Conservation (phyloP, 2,797 vertebrate species). For the Holocentrus rufus region DNA sequence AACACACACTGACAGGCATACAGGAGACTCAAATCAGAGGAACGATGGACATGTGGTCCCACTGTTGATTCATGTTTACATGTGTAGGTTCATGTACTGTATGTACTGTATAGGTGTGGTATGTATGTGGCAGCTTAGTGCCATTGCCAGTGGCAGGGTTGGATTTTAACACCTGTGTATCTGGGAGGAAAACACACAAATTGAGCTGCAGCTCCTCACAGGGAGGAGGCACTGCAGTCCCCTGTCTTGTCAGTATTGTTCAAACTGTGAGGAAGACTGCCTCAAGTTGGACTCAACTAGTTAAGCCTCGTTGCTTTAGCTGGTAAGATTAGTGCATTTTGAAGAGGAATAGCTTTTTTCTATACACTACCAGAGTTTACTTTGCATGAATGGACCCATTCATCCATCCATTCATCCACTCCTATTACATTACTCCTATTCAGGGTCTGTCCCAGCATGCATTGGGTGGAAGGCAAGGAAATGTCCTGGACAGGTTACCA, state of each 20-base stretch:
- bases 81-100: slow-evolving; percentile 2
- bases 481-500: too few species aligned
- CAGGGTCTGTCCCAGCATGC: too few species aligned
- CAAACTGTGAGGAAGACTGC: too few species aligned
- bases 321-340: too few species aligned
- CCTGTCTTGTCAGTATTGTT: too few species aligned
- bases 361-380: too few species aligned
- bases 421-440: too few species aligned
- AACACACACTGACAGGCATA: slow-evolving; percentile 39
- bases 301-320: not conserved
- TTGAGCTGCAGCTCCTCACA: not conserved
- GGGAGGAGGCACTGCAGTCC: not conserved
- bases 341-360: too few species aligned
- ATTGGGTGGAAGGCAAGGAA: too few species aligned
- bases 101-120: not conserved
- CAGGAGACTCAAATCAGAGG: slow-evolving; percentile 20
- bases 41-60: slow-evolving; percentile 22
- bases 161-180: not conserved
- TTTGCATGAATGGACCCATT: too few species aligned
- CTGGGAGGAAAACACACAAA: slow-evolving; percentile 3
- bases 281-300: not conserved
- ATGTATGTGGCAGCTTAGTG: slow-evolving; percentile 23
- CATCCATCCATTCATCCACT: too few species aligned
- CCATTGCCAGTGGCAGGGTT: not conserved
- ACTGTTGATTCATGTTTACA: slow-evolving; percentile 32